Evolutionary conservation across 2,113 vertebrate genomes (phyloP), one percentile per base, ranked within the genome.

Genomic region (Nibea coibor): DNA sequence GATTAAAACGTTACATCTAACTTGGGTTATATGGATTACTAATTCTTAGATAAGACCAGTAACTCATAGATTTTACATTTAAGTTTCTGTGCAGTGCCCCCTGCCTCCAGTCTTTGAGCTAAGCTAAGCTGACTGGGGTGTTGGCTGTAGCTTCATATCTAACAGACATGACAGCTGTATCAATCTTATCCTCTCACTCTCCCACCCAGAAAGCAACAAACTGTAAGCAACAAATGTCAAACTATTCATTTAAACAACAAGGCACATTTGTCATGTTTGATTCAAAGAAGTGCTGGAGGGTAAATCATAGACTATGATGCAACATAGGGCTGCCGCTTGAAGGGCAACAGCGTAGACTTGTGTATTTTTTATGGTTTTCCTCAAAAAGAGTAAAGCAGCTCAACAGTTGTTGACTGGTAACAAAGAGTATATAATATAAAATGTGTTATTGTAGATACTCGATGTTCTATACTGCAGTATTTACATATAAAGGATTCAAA

Each of bases 391-490:
- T 62, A 24, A 53, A 86, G 71, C 20, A 17, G n/a, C 45, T 63
- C 22, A 58, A 69, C 65, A 70, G 35, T 17, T 70, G 66, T 76
- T 73, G 50, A 51, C 20, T 75, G 28, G 70, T 73, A 39, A 74
- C 19, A 68, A 81, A 54, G 22, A 22, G 35, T 75, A 84, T n/a
- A 58, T 50, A 58, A 80, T 65, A 72, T 63, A 82, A 50, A 43
- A 68, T 2, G 58, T 81, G 72, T 84, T 58, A 63, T 43, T 84
- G 67, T 85, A 48, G 63, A 81, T 77, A 50, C 63, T 79, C 67
- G 65, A 67, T 88, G 86, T 88, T 81, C 62, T 85, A 61, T 82
- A 80, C n/a, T 31, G 62, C 42, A 85, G 66, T 87, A 83, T 72
- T 87, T 73, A 78, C 61, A 68, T 82, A 59, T 54, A 61, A 56